Evolutionary conservation across 2,113 vertebrate species (phyloP).

Genomic region (Platycercus adscitus): DNA sequence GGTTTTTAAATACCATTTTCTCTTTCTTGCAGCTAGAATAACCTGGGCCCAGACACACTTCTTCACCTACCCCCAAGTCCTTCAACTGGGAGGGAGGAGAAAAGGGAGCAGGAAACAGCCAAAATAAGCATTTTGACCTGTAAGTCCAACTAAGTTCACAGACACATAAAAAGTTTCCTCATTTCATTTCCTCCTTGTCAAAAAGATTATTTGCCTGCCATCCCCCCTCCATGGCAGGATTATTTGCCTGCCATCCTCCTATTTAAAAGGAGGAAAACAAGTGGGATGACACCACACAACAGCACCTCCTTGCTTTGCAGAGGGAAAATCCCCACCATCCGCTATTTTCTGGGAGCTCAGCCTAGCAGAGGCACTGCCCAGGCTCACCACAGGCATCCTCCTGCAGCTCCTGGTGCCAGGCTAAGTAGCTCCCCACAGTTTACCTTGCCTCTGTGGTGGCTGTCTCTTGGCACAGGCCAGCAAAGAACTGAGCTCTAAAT

Average conservation of each 20-base stretch:
- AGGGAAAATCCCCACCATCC: neutral
- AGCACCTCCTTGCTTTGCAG: neutral
- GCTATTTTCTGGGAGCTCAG: neutral
- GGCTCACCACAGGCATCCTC: neutral
- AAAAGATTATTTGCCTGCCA: neutral
- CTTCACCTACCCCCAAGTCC: neutral
- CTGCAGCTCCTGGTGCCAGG: neutral
- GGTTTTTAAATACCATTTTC: conserved; percentile 33
- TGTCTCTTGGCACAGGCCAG: neutral
- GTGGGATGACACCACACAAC: neutral
- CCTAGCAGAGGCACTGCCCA: neutral
- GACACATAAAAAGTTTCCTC: neutral
- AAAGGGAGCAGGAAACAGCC: neutral
- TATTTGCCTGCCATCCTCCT: neutral
- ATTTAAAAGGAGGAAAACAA: neutral
- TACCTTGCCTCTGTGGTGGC: neutral
- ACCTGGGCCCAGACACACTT: neutral
- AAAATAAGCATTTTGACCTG: neutral
- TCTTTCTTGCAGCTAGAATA: conserved; percentile 26
- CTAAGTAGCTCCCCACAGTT: neutral
- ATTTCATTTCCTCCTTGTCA: neutral
- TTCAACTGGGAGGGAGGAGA: neutral
- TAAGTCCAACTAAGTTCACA: neutral
- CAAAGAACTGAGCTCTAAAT: neutral
- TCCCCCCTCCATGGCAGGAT: rapidly evolving